Evolutionary conservation across 2,113 vertebrate genomes (phyloP), one percentile per base, ranked within the genome.

Genomic region (Vidua macroura): DNA sequence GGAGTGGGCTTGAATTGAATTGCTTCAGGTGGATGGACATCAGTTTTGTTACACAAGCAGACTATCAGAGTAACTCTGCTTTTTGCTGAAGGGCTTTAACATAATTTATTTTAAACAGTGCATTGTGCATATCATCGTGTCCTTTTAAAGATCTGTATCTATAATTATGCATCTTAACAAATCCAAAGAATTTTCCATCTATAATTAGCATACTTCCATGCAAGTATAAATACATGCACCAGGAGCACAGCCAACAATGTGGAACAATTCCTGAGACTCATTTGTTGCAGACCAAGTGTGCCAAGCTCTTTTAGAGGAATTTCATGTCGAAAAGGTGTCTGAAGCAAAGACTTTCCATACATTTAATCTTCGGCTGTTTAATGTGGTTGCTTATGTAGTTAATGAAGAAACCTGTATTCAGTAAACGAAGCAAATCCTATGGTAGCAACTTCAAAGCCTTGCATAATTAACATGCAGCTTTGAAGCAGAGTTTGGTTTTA

Each of bases 81-180:
- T 81, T 83, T 64, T 86, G 60, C 44, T 75, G 43, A 52, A 3
- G 13, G 31, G 22, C 51, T 75, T 68, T 76, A 81, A 64, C 46
- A 9, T 25, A 24, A 41, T 76, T 86, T 70, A 59, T 69, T 80
- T 85, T 70, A 80, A 73, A 25, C 10, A 53, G n/a, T 24, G 24
- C 12, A 5, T 60, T 6, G 3, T 63, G 59, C 24, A 2, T 41
- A 66, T 51, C 3, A 21, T 41, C 0, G 1, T 68, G 39, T 66
- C 81, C 35, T 77, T 77, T 49, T 69, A 33, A 83, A 83, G 43
- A 70, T 30, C 28, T 83, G 18, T 86, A 30, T 83, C 43, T 77
- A 5, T 73, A 51, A 18, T 70, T 51, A 9, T 0, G 8, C 51
- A 72, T 94, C 90, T 82, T 67, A 80, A 68, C 30, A 87, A 79